phyloP scores from a whole-genome alignment of 2,113 vertebrate genomes.

The Rousettus leschenaultii region DNA sequence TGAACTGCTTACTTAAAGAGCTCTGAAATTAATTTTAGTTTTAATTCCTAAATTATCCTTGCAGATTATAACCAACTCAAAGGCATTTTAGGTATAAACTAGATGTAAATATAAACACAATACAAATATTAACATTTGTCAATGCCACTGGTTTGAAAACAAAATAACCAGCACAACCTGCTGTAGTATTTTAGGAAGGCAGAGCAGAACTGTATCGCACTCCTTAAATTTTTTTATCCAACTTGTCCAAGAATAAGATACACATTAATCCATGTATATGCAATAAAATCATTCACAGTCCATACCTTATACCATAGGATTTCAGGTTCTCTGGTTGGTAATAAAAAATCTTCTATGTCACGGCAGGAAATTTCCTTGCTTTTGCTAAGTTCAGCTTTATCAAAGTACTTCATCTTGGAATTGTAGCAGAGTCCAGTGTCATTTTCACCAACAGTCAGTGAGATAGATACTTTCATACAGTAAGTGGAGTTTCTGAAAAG shows the following conservation, averaged over 20 bases:
- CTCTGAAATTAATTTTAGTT: not conserved
- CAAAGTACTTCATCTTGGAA: slow-evolving; percentile 97
- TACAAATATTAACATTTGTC: not conserved
- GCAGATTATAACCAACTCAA: not conserved
- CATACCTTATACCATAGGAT: slow-evolving; percentile 98
- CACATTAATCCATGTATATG: slow-evolving; percentile 3
- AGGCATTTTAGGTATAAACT: not conserved
- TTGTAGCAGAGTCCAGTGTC: slow-evolving; percentile 98
- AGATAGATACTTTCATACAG: slow-evolving; percentile 99
- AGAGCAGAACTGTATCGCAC: not conserved
- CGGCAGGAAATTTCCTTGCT: slow-evolving; percentile 96
- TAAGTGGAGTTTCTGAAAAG: slow-evolving; percentile 96
- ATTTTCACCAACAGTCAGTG: slow-evolving; percentile 95
- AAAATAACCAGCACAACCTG: not conserved
- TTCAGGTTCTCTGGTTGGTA: slow-evolving; percentile 90
- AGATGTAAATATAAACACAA: not conserved
- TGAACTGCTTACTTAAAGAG: not conserved
- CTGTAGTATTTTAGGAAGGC: not conserved
- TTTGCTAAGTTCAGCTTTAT: slow-evolving; percentile 99
- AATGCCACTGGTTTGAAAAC: not conserved
- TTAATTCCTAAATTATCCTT: not conserved
- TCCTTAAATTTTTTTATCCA: not conserved
- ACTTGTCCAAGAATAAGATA: slow-evolving; percentile 29
- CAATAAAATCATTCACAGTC: slow-evolving; percentile 24
- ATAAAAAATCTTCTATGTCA: slow-evolving; percentile 94